Evolutionary conservation across 2,797 vertebrate species (phyloP), one percentile per base, ranked within the genome.

Genomic region (Pseudochromis fuscus): DNA sequence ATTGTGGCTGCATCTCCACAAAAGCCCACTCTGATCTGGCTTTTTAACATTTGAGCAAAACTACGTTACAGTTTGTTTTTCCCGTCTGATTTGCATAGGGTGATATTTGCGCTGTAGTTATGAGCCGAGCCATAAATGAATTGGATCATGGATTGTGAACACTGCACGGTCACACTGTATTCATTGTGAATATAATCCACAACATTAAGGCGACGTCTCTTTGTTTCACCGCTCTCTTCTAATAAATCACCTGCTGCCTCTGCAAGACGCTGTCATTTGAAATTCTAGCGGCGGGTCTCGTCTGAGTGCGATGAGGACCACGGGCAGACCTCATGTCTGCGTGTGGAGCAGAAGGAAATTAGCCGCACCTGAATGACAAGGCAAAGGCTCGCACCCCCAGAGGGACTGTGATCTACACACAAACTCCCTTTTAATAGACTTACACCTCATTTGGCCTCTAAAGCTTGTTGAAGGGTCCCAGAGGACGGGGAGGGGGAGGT

Each of bases 401-500:
- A 92, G 94, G 94, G 94, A 93, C 93, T 90, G 92, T 93, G 94
- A 95, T 95, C 92, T 92, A 88, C 92, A 85, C 92, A 87, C 90
- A 95, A 94, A 93, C 93, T 95, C 91, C 92, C 93, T 95, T 95
- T 96, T 95, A 95, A 95, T 95, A 95, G 95, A 95, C 94, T 96
- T 96, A 94, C 90, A 95, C 94, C 91, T 96, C 94, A 95, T 96
- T 96, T 96, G 94, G 93, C 92, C 94, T 94, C 93, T 94, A 95
- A 96, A 95, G 89, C 94, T 90, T 93, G 90, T 93, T 95, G 95
- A 96, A 95, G 94, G 94, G 92, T 94, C 95, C 95, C 91, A 85
- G 89, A 91, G 92, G 94, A 91, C 80, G 70, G 85, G 60, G 72
- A 74, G 81, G 78, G n/a, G 49, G 48, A 79, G 80, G 75, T 78